Conservation (phyloP, 2,113 vertebrate species). For the Procapra przewalskii region DNA sequence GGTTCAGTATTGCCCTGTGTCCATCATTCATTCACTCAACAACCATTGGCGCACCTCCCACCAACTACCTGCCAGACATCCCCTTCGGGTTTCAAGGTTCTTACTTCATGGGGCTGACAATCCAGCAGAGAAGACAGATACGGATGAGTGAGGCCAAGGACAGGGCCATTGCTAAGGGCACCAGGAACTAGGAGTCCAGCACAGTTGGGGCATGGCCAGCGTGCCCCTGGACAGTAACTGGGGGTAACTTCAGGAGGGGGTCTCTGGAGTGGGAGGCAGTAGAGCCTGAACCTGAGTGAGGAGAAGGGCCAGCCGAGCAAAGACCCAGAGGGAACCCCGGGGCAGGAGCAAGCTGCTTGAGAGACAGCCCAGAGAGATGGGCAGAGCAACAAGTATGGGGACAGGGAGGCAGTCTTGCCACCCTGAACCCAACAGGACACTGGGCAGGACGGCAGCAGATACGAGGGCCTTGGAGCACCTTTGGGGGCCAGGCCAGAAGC, state of each 20-base stretch:
- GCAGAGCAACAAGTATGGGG: fast-evolving
- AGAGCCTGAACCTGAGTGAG: not conserved
- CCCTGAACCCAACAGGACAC: not conserved
- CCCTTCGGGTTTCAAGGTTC: not conserved
- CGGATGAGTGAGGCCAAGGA: not conserved
- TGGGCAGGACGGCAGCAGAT: not conserved
- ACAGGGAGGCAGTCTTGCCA: not conserved
- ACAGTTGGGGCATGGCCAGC: not conserved
- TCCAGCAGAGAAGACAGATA: not conserved
- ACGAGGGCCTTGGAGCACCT: not conserved
- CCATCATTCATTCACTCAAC: not conserved
- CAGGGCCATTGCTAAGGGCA: not conserved
- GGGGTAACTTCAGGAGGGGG: not conserved
- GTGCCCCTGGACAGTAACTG: fast-evolving
- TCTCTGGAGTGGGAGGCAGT: not conserved
- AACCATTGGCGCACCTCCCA: not conserved
- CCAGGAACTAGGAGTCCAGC: not conserved
- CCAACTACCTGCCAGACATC: too few species aligned
- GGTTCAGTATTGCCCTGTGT: not conserved
- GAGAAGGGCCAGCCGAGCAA: not conserved
- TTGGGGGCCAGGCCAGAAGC: not conserved
- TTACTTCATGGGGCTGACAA: not conserved
- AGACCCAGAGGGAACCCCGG: not conserved
- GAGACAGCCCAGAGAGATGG: not conserved
- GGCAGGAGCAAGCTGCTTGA: not conserved